Evolutionary conservation across 2,113 vertebrate species (phyloP), one percentile per base, ranked within the genome.

Genomic region (Orycteropus afer): DNA sequence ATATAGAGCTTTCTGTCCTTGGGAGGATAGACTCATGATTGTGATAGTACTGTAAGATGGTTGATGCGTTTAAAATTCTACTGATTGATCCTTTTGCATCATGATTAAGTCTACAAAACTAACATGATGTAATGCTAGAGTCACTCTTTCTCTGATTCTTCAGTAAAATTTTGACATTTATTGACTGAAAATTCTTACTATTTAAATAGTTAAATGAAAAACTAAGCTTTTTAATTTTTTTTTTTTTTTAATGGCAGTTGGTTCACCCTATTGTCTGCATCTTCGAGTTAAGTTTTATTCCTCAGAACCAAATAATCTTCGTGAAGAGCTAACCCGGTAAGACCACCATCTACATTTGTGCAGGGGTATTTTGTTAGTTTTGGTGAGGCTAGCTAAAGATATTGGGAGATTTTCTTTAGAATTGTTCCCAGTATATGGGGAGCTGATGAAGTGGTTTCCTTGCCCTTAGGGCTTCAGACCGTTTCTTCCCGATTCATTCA

Each of bases 241-340:
- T 51, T 55, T 42, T 80, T 86, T 93, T 92, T 85, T 7, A 77
- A 90, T 89, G 73, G 49, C 96, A 97, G 97, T 97, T 96, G 99
- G 99, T 49, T 99, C 99, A 57, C 99, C 99, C 0, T 99, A 99
- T 97, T 99, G 99, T 98, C 99, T 99, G 82, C 99, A 99, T 98
- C 98, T 99, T 98, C 99, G 99, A 96, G 99, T 99, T 15, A 99
- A 99, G 97, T 99, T 99, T 98, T 99, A 99, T 97, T 99, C 99
- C 0, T 99, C 99, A 12, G 99, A 99, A 96, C 99, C 99, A 18
- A 99, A 99, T 98, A 99, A 99, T 96, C 99, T 99, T 12, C 99
- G 99, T 51, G 99, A 99, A 97, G 99, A 99, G 88, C 98, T 99
- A 87, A 99, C 99, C 91, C 99, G 99, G 99, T 99, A 97, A 96